These are phyloP conservation scores for Pyrgus malvae DNA, from an alignment of 2,888 invertebrate species.

Conservation along the genomic window DNA sequence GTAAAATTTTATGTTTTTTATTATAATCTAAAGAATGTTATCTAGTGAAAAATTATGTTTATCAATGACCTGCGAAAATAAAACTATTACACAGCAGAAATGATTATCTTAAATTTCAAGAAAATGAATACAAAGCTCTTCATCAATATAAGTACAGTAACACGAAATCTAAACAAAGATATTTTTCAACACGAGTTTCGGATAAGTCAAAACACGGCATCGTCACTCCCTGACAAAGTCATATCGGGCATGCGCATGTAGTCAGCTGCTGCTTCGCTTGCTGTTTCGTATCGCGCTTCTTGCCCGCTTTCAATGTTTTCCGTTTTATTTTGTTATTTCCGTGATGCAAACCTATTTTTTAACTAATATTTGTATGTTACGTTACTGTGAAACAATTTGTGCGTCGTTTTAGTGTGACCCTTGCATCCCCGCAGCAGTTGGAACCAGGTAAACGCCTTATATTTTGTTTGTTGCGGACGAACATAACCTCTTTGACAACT, in stretches of 20 bases:
- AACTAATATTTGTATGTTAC: conserved; percentile 68
- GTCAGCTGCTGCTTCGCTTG: conserved; percentile 88
- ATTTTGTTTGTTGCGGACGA: conserved; percentile 76
- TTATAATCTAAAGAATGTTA: no score
- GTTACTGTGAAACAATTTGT: conserved; percentile 69
- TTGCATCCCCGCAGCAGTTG: conserved; percentile 58
- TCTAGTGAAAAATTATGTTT: no score
- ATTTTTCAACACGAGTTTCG: neutral
- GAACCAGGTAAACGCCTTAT: conserved; percentile 80
- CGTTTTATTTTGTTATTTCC: conserved; percentile 82
- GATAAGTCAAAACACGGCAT: conserved; percentile 12
- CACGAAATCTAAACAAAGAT: no score
- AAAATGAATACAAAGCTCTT: no score
- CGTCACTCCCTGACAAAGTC: conserved; percentile 58
- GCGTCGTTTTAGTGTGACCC: conserved; percentile 65
- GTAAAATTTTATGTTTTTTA: neutral
- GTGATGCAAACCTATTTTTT: conserved; percentile 80
- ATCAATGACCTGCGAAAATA: no score
- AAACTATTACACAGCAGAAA: no score
- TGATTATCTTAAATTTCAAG: no score
- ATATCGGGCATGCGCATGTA: conserved; percentile 61
- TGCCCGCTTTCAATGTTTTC: conserved; percentile 83
- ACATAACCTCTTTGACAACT: conserved; percentile 78
- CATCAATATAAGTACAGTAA: no score
- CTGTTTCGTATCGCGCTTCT: conserved; percentile 84